Conservation (phyloP, 2,888 invertebrate genomes). For the Nomada ruficornis region DNA sequence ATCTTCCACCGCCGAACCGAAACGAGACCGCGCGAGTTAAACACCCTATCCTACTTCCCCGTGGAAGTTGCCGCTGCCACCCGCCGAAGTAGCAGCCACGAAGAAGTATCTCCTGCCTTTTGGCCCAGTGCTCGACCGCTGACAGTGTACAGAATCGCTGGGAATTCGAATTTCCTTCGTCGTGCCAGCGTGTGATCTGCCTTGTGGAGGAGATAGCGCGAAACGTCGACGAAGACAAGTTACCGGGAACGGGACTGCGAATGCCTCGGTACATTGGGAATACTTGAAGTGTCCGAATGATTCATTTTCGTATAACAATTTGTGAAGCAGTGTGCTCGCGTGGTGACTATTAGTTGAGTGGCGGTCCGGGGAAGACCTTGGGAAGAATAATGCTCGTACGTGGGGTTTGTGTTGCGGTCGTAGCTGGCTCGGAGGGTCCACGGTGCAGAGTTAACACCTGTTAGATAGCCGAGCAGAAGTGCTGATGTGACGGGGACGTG, state of each 20-base stretch:
- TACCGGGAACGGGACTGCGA: neutral
- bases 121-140: constrained; percentile 13
- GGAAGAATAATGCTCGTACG: constrained; percentile 31
- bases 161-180: constrained; percentile 6
- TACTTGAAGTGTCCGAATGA: no score
- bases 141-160: constrained; percentile 12
- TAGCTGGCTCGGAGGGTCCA: constrained; percentile 4
- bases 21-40: constrained; percentile 83
- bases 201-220: neutral
- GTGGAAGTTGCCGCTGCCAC: constrained; percentile 71
- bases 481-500: constrained; percentile 25
- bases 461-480: constrained; percentile 44
- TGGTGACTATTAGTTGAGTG: constrained; percentile 3
- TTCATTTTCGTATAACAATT: no score
- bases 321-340: neutral
- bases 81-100: constrained; percentile 62
- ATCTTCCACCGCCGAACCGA: constrained; percentile 83
- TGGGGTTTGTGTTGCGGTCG: constrained; percentile 27
- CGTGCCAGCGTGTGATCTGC: neutral
- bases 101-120: constrained; percentile 44
- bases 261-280: neutral
- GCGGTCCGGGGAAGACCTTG: neutral
- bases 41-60: constrained; percentile 77
- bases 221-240: neutral
- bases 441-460: constrained; percentile 47